Conservation (phyloP, 2,797 vertebrate species). For the Peromyscus aztecus region DNA sequence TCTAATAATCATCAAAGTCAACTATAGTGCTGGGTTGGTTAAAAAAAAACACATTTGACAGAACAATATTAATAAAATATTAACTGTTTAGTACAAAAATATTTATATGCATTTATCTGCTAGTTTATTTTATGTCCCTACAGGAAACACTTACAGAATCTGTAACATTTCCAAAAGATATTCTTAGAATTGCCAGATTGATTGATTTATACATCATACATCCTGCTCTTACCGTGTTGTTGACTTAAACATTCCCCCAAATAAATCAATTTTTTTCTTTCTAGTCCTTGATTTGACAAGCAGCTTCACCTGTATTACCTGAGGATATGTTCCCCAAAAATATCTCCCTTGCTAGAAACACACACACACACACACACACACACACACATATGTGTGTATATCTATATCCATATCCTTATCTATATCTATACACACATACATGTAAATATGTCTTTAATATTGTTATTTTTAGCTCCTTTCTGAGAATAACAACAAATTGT, state of each 20-base stretch:
- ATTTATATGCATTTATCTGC: background rate
- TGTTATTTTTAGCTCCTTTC: background rate
- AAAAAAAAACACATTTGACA: background rate
- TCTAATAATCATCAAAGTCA: background rate
- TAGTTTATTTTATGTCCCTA: background rate
- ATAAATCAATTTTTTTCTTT: constrained; percentile 41
- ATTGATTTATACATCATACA: background rate
- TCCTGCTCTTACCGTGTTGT: background rate
- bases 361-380: too few relatives aligned
- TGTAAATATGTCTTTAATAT: background rate
- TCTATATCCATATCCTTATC: background rate
- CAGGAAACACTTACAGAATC: background rate
- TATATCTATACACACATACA: background rate
- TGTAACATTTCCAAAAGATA: constrained; percentile 40
- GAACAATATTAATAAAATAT: background rate
- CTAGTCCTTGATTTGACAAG: background rate
- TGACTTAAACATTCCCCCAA: background rate
- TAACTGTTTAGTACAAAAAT: background rate
- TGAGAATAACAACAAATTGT: background rate
- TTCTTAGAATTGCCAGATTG: background rate
- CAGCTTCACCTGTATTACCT: background rate
- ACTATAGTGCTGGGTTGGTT: background rate
- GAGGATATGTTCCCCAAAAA: background rate
- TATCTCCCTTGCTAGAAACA: background rate
- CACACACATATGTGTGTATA: background rate